These are phyloP conservation scores for Ceryle rudis DNA, from an alignment of 2,797 vertebrate species.

Conservation along the genomic window DNA sequence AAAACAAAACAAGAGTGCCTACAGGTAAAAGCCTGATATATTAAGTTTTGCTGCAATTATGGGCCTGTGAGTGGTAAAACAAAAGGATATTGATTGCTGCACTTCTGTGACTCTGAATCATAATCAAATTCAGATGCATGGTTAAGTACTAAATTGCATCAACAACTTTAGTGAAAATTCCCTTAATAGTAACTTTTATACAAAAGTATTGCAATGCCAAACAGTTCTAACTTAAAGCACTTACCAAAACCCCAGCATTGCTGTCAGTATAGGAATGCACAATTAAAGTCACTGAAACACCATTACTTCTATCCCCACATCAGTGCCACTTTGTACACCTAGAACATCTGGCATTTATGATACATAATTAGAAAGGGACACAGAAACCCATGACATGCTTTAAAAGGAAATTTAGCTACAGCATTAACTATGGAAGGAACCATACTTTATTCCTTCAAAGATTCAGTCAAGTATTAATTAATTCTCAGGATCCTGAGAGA, in stretches of 20 bases:
- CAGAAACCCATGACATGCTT: neutral
- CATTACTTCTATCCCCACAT: neutral
- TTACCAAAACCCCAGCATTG: neutral
- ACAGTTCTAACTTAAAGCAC: neutral
- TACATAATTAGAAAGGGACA: neutral
- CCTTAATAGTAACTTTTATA: neutral
- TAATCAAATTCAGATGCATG: neutral
- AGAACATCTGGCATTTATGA: conserved; percentile 5
- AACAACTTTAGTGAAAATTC: neutral
- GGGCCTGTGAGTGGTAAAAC: neutral
- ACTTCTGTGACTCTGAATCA: neutral
- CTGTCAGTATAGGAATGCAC: neutral
- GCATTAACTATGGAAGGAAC: neutral
- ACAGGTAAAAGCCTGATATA: neutral
- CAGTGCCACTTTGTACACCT: neutral
- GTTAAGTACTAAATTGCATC: neutral
- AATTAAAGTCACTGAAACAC: neutral
- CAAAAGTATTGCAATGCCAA: neutral
- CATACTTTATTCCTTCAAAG: neutral
- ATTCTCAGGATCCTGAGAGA: neutral
- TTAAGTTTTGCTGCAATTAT: neutral
- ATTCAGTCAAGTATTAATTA: neutral
- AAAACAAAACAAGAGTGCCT: neutral
- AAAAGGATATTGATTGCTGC: neutral
- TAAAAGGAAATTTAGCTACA: neutral